Base-by-base conservation (phyloP, 1,140 invertebrate species). In the Maconellicoccus hirsutus region DNA sequence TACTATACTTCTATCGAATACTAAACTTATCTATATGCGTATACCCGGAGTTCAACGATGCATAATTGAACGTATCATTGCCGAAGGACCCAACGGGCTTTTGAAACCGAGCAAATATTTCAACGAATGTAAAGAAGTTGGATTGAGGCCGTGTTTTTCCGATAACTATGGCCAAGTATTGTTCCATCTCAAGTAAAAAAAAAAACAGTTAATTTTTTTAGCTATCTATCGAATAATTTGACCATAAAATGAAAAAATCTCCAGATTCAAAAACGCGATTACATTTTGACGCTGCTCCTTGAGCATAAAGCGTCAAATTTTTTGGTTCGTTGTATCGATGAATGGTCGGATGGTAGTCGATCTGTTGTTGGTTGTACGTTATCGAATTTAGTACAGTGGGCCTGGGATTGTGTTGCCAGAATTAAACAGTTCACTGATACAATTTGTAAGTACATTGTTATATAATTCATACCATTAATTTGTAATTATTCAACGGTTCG, bases 351-450 rank as follows among this genome's bases (percentile, higher is more conserved):
- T 61, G 88, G 89, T 6, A 88, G 85, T 72, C 87, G 87, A 75
- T 82, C 83, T 10, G 80, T 83, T 3, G 80, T 82, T 0, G 87
- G 87, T 3, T 87, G 88, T 71, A 86, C 87, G 0, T 79, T 90
- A 0, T 80, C 83, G 16, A 83, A 86, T 10, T 80, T 95, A 26
- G 80, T 92, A 12, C 84, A 87, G 61, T 95, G 93, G 93, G 86
- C 87, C 0, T 89, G 90, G 83, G 83, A 86, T 63, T 81, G 87
- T 21, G 88, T 91, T 0, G 81, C 82, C 1, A 78, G 81, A 7
- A 83, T 93, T 0, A 93, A 94, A 79, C 77, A 82, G 19, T 83
- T 84, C 6, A 87, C 86, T 0, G 87, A 92, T 78, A 82, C 82
- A 38, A 78, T 89, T 7, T 82, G 84, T 83, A 76, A 81, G 78